phyloP scores from a whole-genome alignment of 2,888 invertebrate genomes.

The Aromia moschata region DNA sequence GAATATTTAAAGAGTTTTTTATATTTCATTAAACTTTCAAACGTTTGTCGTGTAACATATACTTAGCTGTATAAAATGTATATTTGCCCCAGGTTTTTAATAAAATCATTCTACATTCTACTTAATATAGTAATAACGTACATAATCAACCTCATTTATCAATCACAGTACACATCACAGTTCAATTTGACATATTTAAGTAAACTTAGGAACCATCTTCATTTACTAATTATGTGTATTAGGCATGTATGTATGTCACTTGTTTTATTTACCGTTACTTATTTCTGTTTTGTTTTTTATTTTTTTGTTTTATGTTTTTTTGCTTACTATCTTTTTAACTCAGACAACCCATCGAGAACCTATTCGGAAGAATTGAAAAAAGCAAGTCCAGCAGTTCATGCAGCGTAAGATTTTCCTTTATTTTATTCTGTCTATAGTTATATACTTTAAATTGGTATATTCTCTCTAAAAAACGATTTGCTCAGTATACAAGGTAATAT shows the following conservation, averaged over 20 bases:
- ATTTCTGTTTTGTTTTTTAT: slow-evolving; percentile 41
- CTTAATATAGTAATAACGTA: too few relatives aligned
- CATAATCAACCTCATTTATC: too few relatives aligned
- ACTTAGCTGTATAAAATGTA: too few relatives aligned
- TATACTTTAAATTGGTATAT: too few relatives aligned
- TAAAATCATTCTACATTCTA: too few relatives aligned
- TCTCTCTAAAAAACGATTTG: not conserved
- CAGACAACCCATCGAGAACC: slow-evolving; percentile 59
- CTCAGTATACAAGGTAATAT: not conserved
- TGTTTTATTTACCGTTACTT: slow-evolving; percentile 29
- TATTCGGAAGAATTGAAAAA: slow-evolving; percentile 59
- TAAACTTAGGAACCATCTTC: too few relatives aligned
- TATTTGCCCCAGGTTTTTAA: too few relatives aligned
- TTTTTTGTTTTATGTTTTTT: slow-evolving; percentile 45
- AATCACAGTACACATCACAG: too few relatives aligned
- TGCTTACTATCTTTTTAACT: slow-evolving; percentile 45
- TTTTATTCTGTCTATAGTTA: slow-evolving; percentile 28
- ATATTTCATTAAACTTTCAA: too few relatives aligned
- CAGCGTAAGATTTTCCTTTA: slow-evolving; percentile 56
- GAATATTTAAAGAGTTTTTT: too few relatives aligned
- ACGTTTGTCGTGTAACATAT: too few relatives aligned
- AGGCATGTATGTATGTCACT: slow-evolving; percentile 8
- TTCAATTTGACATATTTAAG: too few relatives aligned
- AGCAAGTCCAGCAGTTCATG: slow-evolving; percentile 59
- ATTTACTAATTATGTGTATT: not conserved